Conservation (phyloP, 2,113 vertebrate genomes). For the Syngnathus scovelli region DNA sequence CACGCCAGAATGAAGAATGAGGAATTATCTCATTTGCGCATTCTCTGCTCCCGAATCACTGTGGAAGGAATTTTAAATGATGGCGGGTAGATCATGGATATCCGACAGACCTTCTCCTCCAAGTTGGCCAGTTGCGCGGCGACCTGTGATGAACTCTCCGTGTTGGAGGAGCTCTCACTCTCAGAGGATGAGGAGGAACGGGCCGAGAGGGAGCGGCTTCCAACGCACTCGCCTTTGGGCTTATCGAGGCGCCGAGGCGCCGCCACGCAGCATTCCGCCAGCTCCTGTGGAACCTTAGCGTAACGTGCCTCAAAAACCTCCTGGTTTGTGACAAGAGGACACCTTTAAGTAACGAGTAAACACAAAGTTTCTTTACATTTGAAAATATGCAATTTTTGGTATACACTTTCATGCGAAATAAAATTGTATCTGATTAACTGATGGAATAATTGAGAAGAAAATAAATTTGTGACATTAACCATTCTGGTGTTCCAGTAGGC, state of each 20-base stretch:
- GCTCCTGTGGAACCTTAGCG: constrained; percentile 77
- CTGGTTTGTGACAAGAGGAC: constrained; percentile 52
- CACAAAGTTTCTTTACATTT: not conserved
- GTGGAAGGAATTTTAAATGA: not conserved
- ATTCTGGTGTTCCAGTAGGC: not conserved
- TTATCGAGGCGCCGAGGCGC: constrained; percentile 20
- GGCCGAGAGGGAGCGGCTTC: constrained; percentile 50
- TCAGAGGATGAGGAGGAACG: constrained; percentile 45
- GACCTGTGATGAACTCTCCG: constrained; percentile 66
- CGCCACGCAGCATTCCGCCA: not conserved
- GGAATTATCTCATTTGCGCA: not conserved
- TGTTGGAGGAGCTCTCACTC: constrained; percentile 68
- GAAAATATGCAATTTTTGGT: not conserved
- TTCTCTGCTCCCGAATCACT: not conserved
- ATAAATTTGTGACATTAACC: too few species aligned
- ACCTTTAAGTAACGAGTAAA: not conserved
- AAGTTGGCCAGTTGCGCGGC: constrained; percentile 65
- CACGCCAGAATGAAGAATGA: not conserved
- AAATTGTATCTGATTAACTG: too few species aligned
- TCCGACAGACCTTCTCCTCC: constrained; percentile 73
- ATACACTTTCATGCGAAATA: too few species aligned
- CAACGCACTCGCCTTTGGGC: constrained; percentile 14
- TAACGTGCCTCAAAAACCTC: constrained; percentile 86
- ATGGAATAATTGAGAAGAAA: too few species aligned
- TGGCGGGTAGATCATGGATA: not conserved